A percentile compares a stretch with the other conserved stretches of the same genome.
Evolutionary conservation across 2,888 invertebrate genomes (phyloP).

Genomic region (Macropis europaea): DNA sequence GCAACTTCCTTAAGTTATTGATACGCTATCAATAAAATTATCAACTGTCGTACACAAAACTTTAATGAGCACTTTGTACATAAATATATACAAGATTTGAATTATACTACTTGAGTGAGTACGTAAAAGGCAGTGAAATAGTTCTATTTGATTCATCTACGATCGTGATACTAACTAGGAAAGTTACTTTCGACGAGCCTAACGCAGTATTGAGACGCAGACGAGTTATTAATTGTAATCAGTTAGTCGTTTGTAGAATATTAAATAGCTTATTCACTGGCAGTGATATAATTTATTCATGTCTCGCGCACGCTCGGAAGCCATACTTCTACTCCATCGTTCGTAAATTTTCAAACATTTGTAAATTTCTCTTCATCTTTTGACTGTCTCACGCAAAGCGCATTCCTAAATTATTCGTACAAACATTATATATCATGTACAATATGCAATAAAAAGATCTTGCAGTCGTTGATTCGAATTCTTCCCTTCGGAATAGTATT

Average conservation of each 20-base stretch:
- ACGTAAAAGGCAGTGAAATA: slow-evolving; percentile 5
- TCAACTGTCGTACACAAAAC: slow-evolving; percentile 9
- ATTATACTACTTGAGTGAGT: neutral
- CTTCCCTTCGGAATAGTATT: slow-evolving; percentile 3
- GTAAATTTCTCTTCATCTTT: neutral
- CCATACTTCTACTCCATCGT: slow-evolving; percentile 2
- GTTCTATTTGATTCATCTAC: slow-evolving; percentile 4
- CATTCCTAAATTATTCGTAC: neutral
- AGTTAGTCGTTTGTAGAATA: slow-evolving; percentile 35
- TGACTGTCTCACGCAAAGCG: neutral
- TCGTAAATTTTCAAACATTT: slow-evolving; percentile 25
- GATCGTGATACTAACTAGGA: slow-evolving; percentile 35
- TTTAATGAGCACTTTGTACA: slow-evolving; percentile 12
- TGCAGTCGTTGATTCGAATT: neutral
- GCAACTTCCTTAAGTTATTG: neutral
- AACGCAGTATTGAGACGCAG: slow-evolving; percentile 21
- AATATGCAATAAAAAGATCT: slow-evolving; percentile 6
- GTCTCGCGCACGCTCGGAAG: slow-evolving; percentile 17
- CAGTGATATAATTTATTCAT: slow-evolving; percentile 37
- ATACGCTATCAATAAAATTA: neutral
- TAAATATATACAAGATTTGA: slow-evolving; percentile 16
- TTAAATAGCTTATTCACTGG: slow-evolving; percentile 34
- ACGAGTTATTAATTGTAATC: slow-evolving; percentile 57
- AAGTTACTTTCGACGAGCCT: slow-evolving; percentile 53
- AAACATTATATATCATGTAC: slow-evolving; percentile 14